Evolutionary conservation across 2,888 invertebrate genomes (phyloP).

Genomic region (Amphipyra berbera): DNA sequence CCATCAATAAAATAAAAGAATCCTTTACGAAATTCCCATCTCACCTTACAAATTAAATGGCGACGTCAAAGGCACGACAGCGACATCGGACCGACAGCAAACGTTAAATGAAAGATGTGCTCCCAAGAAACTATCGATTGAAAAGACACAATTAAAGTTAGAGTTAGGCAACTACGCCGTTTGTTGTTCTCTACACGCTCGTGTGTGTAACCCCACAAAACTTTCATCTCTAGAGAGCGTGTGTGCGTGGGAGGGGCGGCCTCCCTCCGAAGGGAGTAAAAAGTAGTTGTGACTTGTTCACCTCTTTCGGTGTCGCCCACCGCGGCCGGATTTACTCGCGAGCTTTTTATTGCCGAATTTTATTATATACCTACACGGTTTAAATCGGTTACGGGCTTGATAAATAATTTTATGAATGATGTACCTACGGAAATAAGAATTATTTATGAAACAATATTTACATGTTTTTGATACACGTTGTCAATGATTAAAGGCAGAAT

Average conservation of each 20-base stretch:
- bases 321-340: constrained; percentile 74
- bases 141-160: constrained; percentile 90
- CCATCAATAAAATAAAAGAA: constrained; percentile 50
- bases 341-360: constrained; percentile 72
- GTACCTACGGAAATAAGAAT: not conserved
- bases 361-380: constrained; percentile 58
- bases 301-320: constrained; percentile 89
- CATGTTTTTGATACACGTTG: too few relatives aligned
- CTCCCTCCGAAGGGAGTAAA: constrained; percentile 88
- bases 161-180: constrained; percentile 87
- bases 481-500: too few relatives aligned
- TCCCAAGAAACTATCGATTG: constrained; percentile 85
- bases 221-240: constrained; percentile 86
- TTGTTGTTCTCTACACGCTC: constrained; percentile 85
- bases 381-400: constrained; percentile 48
- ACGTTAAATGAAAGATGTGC: constrained; percentile 73
- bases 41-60: constrained; percentile 61
- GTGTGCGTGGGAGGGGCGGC: constrained; percentile 73
- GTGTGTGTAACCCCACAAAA: constrained; percentile 88
- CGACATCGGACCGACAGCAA: constrained; percentile 59
- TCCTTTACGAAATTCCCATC: constrained; percentile 52
- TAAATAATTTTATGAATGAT: constrained; percentile 38
- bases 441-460: too few relatives aligned
- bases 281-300: constrained; percentile 89
- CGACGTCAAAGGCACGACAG: constrained; percentile 62